Percentiles rank a stretch among this genome's conserved stretches.
phyloP scores from a whole-genome alignment of 2,888 invertebrate species.

The Sinopyrophorus schimmeli region DNA sequence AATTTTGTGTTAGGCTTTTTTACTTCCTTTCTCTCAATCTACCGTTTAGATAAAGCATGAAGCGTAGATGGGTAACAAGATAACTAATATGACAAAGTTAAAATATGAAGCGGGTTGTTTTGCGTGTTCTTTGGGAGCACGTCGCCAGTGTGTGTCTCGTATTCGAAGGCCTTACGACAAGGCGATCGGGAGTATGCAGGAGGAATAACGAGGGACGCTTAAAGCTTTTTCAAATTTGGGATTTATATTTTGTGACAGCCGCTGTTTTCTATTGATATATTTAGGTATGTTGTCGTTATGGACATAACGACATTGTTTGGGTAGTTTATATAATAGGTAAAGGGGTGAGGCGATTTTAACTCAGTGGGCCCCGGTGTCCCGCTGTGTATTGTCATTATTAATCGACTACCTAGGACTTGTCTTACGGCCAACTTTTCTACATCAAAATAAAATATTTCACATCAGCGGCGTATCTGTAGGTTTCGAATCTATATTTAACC shows the following conservation, averaged over 20 bases:
- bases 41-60: constrained; percentile 39
- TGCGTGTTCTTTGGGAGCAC: not conserved
- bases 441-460: constrained; percentile 19
- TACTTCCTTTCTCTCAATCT: constrained; percentile 38
- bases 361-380: constrained; percentile 36
- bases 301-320: constrained; percentile 36
- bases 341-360: constrained; percentile 34
- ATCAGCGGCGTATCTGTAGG: constrained; percentile 10
- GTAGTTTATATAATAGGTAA: constrained; percentile 34
- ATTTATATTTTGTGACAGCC: constrained; percentile 32
- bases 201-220: constrained; percentile 14
- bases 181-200: not conserved
- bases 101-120: constrained; percentile 32
- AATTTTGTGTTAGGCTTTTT: constrained; percentile 32
- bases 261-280: constrained; percentile 36
- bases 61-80: constrained; percentile 35
- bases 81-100: constrained; percentile 41
- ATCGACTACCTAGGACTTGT: constrained; percentile 40
- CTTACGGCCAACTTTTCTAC: constrained; percentile 23
- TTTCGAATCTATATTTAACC: constrained; percentile 11
- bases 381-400: constrained; percentile 41
- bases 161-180: not conserved
- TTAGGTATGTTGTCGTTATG: constrained; percentile 32
- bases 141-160: not conserved
- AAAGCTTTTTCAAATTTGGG: constrained; percentile 30